Evolutionary conservation across 2,113 vertebrate species (phyloP).

Genomic region (Pungitius pungitius): DNA sequence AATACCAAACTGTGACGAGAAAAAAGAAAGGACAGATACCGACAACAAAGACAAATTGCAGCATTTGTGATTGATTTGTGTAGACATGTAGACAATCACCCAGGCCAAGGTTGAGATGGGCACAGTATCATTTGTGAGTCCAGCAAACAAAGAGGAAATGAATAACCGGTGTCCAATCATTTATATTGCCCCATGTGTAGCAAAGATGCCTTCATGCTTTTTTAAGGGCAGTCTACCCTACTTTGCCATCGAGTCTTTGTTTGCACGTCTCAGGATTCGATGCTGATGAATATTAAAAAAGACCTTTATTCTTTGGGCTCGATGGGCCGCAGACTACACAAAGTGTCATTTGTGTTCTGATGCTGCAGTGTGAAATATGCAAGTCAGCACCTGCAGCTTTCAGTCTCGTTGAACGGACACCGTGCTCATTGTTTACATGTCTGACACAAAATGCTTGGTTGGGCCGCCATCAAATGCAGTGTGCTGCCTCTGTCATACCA

Average conservation of each 20-base stretch:
- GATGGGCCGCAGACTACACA: neutral
- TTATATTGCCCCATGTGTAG: slow-evolving; percentile 20
- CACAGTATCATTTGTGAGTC: neutral
- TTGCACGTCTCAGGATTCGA: slow-evolving; percentile 3
- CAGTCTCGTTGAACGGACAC: neutral
- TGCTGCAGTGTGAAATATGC: slow-evolving; percentile 1
- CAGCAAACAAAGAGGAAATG: slow-evolving; percentile 6
- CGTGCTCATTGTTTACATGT: slow-evolving; percentile 48
- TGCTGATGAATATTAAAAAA: neutral
- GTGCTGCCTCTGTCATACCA: slow-evolving; percentile 7
- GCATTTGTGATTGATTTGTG: neutral
- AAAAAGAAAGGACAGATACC: neutral
- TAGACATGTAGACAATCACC: slow-evolving; percentile 38
- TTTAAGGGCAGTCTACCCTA: slow-evolving; percentile 6
- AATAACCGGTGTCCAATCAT: slow-evolving; percentile 15
- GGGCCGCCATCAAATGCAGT: slow-evolving; percentile 14
- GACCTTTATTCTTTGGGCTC: neutral
- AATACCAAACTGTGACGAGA: neutral
- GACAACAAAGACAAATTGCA: neutral
- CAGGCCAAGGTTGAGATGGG: neutral
- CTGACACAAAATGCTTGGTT: slow-evolving; percentile 16
- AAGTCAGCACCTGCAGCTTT: slow-evolving; percentile 1
- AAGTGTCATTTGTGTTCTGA: slow-evolving; percentile 14
- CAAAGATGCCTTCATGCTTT: slow-evolving; percentile 23
- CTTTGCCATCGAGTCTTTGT: slow-evolving; percentile 21